A percentile compares a stretch with the other conserved stretches of the same genome.
Conservation (phyloP, 1,140 invertebrate genomes). For the Pentalonia nigronervosa region DNA sequence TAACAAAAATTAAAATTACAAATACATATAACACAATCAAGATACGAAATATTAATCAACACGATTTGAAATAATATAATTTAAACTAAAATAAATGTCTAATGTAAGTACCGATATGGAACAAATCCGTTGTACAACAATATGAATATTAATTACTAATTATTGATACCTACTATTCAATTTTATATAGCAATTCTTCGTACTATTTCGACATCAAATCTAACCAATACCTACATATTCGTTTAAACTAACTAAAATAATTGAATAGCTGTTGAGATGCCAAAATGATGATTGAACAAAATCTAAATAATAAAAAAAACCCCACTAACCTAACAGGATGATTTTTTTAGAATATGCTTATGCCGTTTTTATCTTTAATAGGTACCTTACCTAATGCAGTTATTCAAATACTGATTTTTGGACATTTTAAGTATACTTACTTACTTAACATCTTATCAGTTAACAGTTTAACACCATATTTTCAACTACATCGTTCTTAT, state of each 20-base stretch:
- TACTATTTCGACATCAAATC: neutral
- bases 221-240: neutral
- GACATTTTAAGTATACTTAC: neutral
- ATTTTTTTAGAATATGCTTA: neutral
- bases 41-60: neutral
- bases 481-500: neutral
- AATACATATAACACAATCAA: neutral
- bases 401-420: neutral
- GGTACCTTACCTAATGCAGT: too few relatives aligned
- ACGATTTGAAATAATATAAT: neutral
- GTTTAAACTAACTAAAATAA: neutral
- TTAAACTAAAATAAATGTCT: neutral
- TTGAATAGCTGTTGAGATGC: neutral
- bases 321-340: too few relatives aligned
- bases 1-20: too few relatives aligned
- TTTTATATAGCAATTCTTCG: neutral
- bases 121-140: neutral
- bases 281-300: neutral
- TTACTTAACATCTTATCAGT: neutral
- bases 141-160: neutral
- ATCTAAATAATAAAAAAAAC: too few relatives aligned
- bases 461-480: neutral
- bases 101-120: neutral
- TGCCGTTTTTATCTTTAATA: neutral
- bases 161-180: too few relatives aligned